phyloP scores from a whole-genome alignment of 2,888 invertebrate species.

The Mythimna impura region DNA sequence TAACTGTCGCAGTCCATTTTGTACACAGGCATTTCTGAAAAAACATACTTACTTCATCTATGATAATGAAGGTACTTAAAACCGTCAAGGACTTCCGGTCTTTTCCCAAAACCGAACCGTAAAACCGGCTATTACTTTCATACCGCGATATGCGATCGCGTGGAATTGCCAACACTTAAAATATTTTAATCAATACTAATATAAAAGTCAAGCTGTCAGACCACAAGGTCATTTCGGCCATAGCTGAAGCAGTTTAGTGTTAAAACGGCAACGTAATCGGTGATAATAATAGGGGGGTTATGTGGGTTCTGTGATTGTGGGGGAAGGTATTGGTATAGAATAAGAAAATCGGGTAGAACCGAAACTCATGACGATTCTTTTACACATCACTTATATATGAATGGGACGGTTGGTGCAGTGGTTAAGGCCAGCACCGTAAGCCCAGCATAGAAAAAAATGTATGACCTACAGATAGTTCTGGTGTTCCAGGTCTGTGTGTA shows the following conservation, averaged over 20 bases:
- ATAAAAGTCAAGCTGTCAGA: constrained; percentile 61
- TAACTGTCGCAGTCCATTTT: constrained; percentile 1
- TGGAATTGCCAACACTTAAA: constrained; percentile 56
- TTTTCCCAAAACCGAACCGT: constrained; percentile 32
- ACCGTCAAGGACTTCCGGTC: constrained; percentile 22
- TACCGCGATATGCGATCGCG: constrained; percentile 43
- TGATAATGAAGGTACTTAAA: constrained; percentile 9
- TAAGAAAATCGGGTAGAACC: background rate
- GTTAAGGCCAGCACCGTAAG: no score
- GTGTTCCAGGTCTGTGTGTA: no score
- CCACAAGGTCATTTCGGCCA: constrained; percentile 56
- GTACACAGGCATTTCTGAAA: constrained; percentile 3
- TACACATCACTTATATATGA: no score
- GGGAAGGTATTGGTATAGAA: constrained; percentile 37
- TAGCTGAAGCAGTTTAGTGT: constrained; percentile 52
- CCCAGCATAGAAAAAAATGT: no score
- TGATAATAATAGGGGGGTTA: constrained; percentile 60
- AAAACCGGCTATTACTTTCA: constrained; percentile 50
- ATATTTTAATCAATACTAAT: constrained; percentile 62
- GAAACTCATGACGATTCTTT: background rate
- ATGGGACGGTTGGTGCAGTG: no score
- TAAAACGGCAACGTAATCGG: constrained; percentile 60
- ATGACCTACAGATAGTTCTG: no score
- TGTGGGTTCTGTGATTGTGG: constrained; percentile 54
- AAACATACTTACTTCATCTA: background rate